These are phyloP conservation scores for Agrypnus murinus DNA, from an alignment of 2,888 invertebrate genomes.

Conservation along the genomic window DNA sequence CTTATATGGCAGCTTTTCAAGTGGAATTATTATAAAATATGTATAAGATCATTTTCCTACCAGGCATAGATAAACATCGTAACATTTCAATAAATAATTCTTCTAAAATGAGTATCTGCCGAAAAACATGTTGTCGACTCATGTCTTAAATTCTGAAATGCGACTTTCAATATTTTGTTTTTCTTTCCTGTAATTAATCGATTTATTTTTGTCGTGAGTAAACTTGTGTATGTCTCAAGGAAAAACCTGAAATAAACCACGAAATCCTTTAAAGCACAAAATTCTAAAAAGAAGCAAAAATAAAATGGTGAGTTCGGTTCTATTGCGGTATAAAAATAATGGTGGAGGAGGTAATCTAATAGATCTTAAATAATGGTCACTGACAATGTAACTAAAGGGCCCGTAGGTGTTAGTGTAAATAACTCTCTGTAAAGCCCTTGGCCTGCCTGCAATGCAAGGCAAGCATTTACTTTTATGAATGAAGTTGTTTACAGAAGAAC, in stretches of 20 bases:
- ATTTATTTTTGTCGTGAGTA: too few species aligned
- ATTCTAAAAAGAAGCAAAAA: too few species aligned
- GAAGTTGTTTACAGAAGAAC: slow-evolving; percentile 44
- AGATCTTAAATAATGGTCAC: slow-evolving; percentile 11
- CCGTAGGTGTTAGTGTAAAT: slow-evolving; percentile 40
- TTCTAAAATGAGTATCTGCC: too few species aligned
- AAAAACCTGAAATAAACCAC: too few species aligned
- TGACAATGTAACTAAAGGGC: slow-evolving; percentile 20
- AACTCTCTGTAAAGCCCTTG: slow-evolving; percentile 45
- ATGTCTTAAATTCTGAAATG: too few species aligned
- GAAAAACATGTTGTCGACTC: too few species aligned
- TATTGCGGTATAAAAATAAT: slow-evolving; percentile 6
- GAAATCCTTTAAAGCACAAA: too few species aligned
- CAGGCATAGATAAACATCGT: slow-evolving; percentile 2
- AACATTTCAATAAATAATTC: too few species aligned
- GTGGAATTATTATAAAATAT: slow-evolving; percentile 10
- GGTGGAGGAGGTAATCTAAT: slow-evolving; percentile 19
- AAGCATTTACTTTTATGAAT: slow-evolving; percentile 46
- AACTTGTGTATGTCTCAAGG: too few species aligned
- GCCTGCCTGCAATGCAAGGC: slow-evolving; percentile 38
- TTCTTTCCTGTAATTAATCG: too few species aligned
- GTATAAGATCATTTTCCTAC: slow-evolving; percentile 5
- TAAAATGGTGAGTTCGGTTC: too few species aligned
- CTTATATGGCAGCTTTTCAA: slow-evolving; percentile 15
- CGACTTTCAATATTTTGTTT: too few species aligned